These are phyloP conservation scores for Meteorus cinctellus DNA, from an alignment of 2,888 invertebrate genomes.

Conservation along the genomic window DNA sequence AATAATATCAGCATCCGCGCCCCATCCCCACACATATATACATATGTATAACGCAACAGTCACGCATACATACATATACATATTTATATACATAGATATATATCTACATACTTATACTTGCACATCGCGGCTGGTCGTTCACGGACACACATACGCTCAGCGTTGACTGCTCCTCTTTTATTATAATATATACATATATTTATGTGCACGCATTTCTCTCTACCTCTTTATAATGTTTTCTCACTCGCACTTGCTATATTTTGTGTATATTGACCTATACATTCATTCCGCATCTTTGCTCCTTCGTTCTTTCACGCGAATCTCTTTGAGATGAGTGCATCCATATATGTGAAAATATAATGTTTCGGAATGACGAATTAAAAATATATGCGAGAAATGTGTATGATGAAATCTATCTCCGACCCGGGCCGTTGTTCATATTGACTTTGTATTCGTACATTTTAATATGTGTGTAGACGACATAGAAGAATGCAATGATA, in stretches of 20 bases:
- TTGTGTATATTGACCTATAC: conserved; percentile 45
- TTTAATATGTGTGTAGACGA: background rate
- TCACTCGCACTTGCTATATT: background rate
- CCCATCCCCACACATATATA: conserved; percentile 29
- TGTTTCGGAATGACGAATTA: background rate
- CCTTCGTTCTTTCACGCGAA: background rate
- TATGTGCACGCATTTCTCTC: background rate
- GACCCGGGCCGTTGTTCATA: conserved; percentile 12
- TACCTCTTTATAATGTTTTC: conserved; percentile 4
- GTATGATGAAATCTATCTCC: conserved; percentile 34
- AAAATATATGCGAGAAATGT: background rate
- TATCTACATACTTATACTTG: background rate
- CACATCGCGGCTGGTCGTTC: conserved; percentile 1
- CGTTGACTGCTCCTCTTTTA: conserved; percentile 15
- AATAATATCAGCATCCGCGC: conserved; percentile 69
- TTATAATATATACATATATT: conserved; percentile 4
- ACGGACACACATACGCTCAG: conserved; percentile 7
- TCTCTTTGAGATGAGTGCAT: background rate
- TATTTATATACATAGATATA: conserved; percentile 11
- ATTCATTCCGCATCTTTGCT: background rate
- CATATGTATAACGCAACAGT: conserved; percentile 22
- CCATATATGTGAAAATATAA: background rate
- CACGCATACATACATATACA: conserved; percentile 28
- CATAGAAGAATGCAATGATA: conserved; percentile 28
- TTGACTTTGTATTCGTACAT: background rate